Percentiles rank a stretch among this genome's conserved stretches.
phyloP scores from a whole-genome alignment of 2,888 invertebrate species.

The Mythimna albipuncta region DNA sequence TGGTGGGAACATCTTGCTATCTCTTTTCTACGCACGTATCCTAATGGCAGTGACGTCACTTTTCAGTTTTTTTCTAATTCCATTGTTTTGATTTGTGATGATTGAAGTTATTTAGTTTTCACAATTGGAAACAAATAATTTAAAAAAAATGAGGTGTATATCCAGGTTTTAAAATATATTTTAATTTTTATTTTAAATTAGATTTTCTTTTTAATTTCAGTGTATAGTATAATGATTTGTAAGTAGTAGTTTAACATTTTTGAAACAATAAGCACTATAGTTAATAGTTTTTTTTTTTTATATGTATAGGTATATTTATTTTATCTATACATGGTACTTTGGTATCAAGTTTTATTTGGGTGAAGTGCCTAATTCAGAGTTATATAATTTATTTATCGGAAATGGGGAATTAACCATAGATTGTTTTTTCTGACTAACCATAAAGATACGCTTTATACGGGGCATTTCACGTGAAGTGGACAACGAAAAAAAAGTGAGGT shows the following conservation, averaged over 20 bases:
- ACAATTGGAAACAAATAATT: no score
- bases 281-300: not conserved
- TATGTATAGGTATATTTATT: no score
- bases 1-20: no score
- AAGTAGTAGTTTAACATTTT: conserved; percentile 65
- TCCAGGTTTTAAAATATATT: not conserved
- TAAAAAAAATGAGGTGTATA: no score
- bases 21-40: no score
- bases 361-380: not conserved
- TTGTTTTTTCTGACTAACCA: conserved; percentile 16
- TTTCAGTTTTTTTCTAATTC: no score
- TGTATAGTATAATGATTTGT: conserved; percentile 72
- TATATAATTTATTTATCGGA: not conserved
- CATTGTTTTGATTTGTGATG: no score
- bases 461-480: no score
- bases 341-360: not conserved
- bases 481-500: no score
- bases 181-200: conserved; percentile 2
- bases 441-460: not conserved
- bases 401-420: not conserved
- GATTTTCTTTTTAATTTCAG: conserved; percentile 66
- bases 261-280: conserved; percentile 24
- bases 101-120: no score
- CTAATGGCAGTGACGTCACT: no score
- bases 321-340: not conserved